phyloP scores from a whole-genome alignment of 2,888 invertebrate genomes.

The Eupithecia dodoneata region DNA sequence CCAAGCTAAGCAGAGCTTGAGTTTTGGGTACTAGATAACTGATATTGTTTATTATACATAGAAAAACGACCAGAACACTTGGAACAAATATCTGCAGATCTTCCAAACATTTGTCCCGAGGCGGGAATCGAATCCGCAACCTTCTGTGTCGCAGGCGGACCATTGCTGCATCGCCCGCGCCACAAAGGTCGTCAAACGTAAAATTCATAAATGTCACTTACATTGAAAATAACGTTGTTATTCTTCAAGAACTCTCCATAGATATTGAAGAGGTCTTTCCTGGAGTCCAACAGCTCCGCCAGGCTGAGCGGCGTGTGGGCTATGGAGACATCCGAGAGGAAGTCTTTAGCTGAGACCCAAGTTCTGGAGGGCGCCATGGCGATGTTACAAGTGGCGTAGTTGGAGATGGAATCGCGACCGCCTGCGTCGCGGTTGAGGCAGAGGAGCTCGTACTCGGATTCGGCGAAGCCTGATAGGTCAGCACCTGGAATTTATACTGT shows the following conservation, averaged over 20 bases:
- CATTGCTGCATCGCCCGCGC: no score
- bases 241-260: conserved; percentile 85
- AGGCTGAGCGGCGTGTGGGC: conserved; percentile 85
- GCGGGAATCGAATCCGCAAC: no score
- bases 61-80: no score
- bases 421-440: conserved; percentile 83
- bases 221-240: conserved; percentile 78
- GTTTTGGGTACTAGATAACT: no score
- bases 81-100: no score
- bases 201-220: conserved; percentile 52
- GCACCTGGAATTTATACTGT: conserved; percentile 74
- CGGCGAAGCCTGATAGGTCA: conserved; percentile 81
- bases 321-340: conserved; percentile 85
- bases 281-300: conserved; percentile 80
- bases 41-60: no score
- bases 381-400: conserved; percentile 85
- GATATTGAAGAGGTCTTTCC: conserved; percentile 86
- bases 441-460: conserved; percentile 84
- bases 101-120: no score
- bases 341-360: conserved; percentile 77
- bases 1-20: no score
- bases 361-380: conserved; percentile 85
- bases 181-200: no score
- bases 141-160: no score
- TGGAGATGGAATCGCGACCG: conserved; percentile 78